Percentiles rank a stretch among this genome's conserved stretches.
Evolutionary conservation across 2,113 vertebrate species (phyloP).

Genomic region (Leucopsar rothschildi): DNA sequence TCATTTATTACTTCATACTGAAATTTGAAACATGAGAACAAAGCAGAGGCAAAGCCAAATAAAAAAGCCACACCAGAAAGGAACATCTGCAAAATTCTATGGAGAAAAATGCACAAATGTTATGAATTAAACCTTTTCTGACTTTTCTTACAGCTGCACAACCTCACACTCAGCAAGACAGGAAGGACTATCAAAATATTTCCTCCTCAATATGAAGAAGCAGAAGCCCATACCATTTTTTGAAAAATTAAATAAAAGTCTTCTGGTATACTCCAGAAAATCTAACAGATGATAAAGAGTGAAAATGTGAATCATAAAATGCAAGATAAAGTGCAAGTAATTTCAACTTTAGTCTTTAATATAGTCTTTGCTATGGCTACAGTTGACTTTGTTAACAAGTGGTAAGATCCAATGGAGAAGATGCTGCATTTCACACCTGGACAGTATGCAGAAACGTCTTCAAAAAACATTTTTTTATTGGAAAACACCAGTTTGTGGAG

Average conservation of each 20-base stretch:
- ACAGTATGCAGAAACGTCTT: not conserved
- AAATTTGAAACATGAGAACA: conserved; percentile 58
- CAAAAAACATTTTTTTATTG: accelerated
- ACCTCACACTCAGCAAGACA: conserved; percentile 17
- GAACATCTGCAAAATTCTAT: conserved; percentile 59
- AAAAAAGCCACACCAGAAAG: conserved; percentile 61
- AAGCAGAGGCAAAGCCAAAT: conserved; percentile 50
- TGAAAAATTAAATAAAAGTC: not conserved
- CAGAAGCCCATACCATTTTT: not conserved
- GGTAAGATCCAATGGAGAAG: not conserved
- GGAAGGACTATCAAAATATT: conserved; percentile 7
- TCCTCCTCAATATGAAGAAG: not conserved
- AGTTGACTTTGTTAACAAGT: not conserved
- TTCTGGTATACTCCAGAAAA: not conserved
- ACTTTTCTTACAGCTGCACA: conserved; percentile 21
- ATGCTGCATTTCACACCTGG: not conserved
- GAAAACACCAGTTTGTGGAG: not conserved
- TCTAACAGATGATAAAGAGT: not conserved
- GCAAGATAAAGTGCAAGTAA: not conserved
- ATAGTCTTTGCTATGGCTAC: not conserved
- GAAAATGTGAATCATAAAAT: not conserved
- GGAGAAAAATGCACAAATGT: conserved; percentile 45
- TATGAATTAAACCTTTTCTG: conserved; percentile 59
- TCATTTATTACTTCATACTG: conserved; percentile 60
- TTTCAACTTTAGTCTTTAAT: not conserved